phyloP scores from a whole-genome alignment of 2,888 invertebrate species.

The Teinopalpus imperialis region DNA sequence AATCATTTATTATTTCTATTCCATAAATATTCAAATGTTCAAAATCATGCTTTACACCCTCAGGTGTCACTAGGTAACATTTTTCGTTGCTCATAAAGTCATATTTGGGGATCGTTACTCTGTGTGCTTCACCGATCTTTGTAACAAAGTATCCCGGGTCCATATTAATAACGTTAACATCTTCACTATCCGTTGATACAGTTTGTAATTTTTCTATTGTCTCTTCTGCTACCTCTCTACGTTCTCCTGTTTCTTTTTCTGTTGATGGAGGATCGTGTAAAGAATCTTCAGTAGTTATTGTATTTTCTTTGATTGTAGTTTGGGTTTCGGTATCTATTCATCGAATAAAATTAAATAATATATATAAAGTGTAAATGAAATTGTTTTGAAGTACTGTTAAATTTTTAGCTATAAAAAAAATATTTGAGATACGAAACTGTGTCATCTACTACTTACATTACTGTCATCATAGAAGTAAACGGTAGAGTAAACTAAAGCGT shows the following conservation, averaged over 20 bases:
- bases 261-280: not conserved
- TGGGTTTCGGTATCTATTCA: no score
- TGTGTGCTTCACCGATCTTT: slow-evolving; percentile 33
- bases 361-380: no score
- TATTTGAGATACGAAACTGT: no score
- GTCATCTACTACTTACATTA: no score
- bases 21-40: slow-evolving; percentile 42
- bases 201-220: slow-evolving; percentile 11
- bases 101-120: slow-evolving; percentile 34
- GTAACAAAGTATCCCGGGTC: slow-evolving; percentile 25
- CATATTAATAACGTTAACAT: slow-evolving; percentile 25
- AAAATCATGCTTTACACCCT: slow-evolving; percentile 33
- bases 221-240: slow-evolving; percentile 1
- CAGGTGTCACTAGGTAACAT: slow-evolving; percentile 52
- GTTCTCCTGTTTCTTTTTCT: no score
- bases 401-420: no score
- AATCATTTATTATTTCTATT: slow-evolving; percentile 39
- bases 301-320: slow-evolving; percentile 6
- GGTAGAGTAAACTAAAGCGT: no score
- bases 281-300: not conserved
- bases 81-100: slow-evolving; percentile 37
- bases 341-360: no score
- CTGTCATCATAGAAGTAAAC: no score
- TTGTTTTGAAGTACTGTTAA: no score
- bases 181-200: slow-evolving; percentile 8